Conservation (phyloP, 1,140 invertebrate species). For the Caenorhabditis remanei region DNA sequence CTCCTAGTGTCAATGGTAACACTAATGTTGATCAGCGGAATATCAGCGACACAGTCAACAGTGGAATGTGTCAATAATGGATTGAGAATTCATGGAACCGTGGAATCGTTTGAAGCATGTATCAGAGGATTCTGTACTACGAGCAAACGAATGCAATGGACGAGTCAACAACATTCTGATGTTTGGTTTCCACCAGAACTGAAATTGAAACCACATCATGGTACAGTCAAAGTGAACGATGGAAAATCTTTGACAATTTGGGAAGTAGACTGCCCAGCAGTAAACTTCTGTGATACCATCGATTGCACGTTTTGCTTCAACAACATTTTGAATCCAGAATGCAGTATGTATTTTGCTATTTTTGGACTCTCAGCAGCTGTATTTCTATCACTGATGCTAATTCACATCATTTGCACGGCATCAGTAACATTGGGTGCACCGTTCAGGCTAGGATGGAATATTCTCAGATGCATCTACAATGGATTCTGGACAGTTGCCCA, state of each 20-base stretch:
- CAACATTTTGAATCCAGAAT: conserved; percentile 11
- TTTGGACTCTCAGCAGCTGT: background rate
- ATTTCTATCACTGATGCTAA: background rate
- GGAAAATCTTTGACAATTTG: background rate
- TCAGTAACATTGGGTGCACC: background rate
- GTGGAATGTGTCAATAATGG: no score
- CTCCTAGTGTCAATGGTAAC: no score
- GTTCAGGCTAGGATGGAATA: background rate
- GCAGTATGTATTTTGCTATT: background rate
- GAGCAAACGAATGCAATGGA: no score
- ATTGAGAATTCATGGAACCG: no score
- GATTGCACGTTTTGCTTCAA: background rate
- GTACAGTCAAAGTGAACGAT: background rate
- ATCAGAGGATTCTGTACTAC: no score
- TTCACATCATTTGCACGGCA: background rate
- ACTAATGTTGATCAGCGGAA: no score
- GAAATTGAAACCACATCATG: no score
- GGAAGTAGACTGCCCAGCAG: background rate
- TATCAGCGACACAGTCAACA: no score
- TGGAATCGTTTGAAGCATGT: no score
- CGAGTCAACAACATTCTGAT: no score
- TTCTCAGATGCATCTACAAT: background rate
- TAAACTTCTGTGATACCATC: background rate
- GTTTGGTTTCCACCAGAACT: no score
- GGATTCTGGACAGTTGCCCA: no score